Percentiles rank a stretch among this genome's conserved stretches.
These are phyloP conservation scores for Seriola dumerili DNA, from an alignment of 2,113 vertebrate genomes.

Conservation along the genomic window DNA sequence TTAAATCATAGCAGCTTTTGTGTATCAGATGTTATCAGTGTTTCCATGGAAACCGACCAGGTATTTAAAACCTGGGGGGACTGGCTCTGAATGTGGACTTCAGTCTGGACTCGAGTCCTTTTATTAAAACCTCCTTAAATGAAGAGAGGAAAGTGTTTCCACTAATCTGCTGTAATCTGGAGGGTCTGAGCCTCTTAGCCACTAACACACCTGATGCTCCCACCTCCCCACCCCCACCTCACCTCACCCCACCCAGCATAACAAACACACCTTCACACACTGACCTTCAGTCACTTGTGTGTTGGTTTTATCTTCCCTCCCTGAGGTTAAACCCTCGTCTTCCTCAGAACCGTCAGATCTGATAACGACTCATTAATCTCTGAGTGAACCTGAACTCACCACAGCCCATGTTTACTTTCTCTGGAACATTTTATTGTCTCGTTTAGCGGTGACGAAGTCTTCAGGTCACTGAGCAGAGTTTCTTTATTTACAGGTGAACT, in stretches of 20 bases:
- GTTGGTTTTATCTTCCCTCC: too few relatives aligned
- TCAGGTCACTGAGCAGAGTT: too few relatives aligned
- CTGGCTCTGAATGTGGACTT: too few relatives aligned
- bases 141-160: conserved; percentile 28
- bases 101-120: not conserved
- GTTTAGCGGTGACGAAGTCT: not conserved
- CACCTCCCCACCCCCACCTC: too few relatives aligned
- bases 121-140: conserved; percentile 36
- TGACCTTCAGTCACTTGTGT: not conserved
- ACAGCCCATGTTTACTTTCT: not conserved
- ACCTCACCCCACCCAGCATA: too few relatives aligned
- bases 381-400: not conserved
- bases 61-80: not conserved
- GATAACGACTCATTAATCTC: not conserved
- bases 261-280: too few relatives aligned
- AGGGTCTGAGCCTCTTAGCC: conserved; percentile 36
- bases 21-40: too few relatives aligned
- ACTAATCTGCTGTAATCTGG: conserved; percentile 53
- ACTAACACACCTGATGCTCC: conserved; percentile 28
- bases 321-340: not conserved
- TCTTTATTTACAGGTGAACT: too few relatives aligned
- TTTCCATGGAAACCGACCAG: too few relatives aligned
- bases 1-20: too few relatives aligned
- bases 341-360: not conserved
- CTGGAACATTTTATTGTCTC: not conserved